Percentiles rank a stretch among this genome's conserved stretches.
phyloP scores from a whole-genome alignment of 2,888 invertebrate species.

The Drosophila macrospina region DNA sequence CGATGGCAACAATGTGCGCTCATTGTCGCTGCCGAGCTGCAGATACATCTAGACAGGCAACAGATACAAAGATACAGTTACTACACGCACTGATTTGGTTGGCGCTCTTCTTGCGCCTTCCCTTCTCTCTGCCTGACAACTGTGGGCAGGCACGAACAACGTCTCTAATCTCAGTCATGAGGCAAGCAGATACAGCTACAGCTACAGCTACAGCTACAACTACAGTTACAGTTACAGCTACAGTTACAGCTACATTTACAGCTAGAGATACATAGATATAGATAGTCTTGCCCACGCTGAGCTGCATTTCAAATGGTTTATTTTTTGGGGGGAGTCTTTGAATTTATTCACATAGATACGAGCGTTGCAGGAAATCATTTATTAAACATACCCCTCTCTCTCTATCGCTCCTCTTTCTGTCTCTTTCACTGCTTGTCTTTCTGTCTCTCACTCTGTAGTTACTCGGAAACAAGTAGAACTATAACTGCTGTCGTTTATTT shows the following conservation, averaged over 20 bases:
- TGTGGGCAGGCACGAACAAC: slow-evolving; percentile 71
- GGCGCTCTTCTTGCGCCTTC: slow-evolving; percentile 12
- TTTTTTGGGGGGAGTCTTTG: slow-evolving; percentile 1
- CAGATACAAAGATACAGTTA: slow-evolving; percentile 40
- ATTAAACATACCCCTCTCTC: slow-evolving; percentile 60
- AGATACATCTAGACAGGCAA: slow-evolving; percentile 8
- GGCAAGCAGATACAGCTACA: slow-evolving; percentile 60
- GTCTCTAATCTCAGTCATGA: slow-evolving; percentile 69
- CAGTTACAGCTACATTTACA: slow-evolving; percentile 12
- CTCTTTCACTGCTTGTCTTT: not conserved
- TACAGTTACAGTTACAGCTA: not conserved
- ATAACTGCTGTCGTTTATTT: slow-evolving; percentile 70
- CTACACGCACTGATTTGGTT: slow-evolving; percentile 64
- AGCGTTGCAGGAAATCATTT: slow-evolving; percentile 71
- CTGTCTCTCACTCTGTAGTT: slow-evolving; percentile 6
- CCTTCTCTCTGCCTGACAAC: slow-evolving; percentile 43
- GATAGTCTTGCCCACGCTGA: slow-evolving; percentile 13
- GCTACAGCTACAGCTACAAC: slow-evolving; percentile 16
- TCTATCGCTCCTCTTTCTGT: slow-evolving; percentile 1
- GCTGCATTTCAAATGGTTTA: slow-evolving; percentile 61
- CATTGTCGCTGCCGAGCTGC: slow-evolving; percentile 57
- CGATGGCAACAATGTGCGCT: slow-evolving; percentile 68
- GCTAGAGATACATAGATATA: slow-evolving; percentile 28
- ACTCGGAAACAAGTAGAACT: slow-evolving; percentile 21
- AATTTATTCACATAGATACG: slow-evolving; percentile 41